phyloP scores from a whole-genome alignment of 1,140 invertebrate genomes.

The Choristoneura fumiferana region DNA sequence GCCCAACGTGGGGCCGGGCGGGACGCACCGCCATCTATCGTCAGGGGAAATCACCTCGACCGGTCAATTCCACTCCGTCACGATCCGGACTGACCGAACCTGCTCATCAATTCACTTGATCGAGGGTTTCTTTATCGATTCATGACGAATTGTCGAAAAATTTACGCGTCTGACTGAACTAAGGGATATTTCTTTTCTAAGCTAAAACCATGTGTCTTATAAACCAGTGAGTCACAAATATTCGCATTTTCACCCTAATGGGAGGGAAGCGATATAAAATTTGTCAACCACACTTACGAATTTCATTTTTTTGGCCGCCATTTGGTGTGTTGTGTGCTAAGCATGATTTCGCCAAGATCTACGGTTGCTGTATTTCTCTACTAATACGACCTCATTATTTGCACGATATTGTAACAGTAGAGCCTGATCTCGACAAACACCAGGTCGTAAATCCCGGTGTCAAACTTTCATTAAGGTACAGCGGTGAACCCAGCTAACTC shows the following conservation, averaged over 20 bases:
- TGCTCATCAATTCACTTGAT: constrained; percentile 18
- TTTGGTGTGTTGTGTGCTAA: neutral
- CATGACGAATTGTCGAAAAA: neutral
- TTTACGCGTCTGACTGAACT: neutral
- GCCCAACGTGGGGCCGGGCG: neutral
- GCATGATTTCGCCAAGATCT: neutral
- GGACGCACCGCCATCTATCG: constrained; percentile 24
- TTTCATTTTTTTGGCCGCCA: neutral
- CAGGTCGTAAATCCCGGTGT: constrained; percentile 8
- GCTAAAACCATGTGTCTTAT: too few relatives aligned
- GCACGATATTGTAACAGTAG: too few relatives aligned
- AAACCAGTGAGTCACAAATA: too few relatives aligned
- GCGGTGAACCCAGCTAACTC: neutral
- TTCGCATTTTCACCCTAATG: too few relatives aligned
- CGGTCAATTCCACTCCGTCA: constrained; percentile 21
- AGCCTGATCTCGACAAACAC: too few relatives aligned
- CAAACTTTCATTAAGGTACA: constrained; percentile 14
- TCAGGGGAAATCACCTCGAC: constrained; percentile 35
- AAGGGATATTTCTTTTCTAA: neutral
- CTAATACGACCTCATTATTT: too few relatives aligned
- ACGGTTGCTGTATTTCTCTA: too few relatives aligned
- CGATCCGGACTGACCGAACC: neutral
- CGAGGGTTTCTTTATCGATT: constrained; percentile 8
- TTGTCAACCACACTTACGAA: neutral
- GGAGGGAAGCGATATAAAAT: too few relatives aligned